These are phyloP conservation scores for Phalanger gymnotis DNA, from an alignment of 2,797 vertebrate species.

Conservation along the genomic window DNA sequence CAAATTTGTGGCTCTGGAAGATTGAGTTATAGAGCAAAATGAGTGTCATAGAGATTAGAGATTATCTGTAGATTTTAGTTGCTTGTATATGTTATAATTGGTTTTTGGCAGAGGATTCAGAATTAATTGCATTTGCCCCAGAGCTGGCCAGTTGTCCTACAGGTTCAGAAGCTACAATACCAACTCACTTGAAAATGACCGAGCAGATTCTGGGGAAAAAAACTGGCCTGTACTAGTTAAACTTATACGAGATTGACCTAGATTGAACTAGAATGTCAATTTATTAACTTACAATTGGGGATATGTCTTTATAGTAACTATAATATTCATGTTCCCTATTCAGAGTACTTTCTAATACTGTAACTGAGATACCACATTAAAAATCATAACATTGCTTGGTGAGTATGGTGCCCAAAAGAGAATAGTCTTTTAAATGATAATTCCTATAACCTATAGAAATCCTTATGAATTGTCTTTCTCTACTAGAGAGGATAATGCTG, in stretches of 20 bases:
- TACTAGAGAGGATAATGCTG: constrained; percentile 16
- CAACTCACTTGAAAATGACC: neutral
- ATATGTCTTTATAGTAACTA: neutral
- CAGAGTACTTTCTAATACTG: neutral
- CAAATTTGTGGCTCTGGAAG: neutral
- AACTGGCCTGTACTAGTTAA: neutral
- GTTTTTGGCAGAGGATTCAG: neutral
- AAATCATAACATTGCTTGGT: neutral
- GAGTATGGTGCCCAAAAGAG: neutral
- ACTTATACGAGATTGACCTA: neutral
- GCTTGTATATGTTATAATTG: neutral
- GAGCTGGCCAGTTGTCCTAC: neutral
- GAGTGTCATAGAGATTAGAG: neutral
- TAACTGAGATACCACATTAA: neutral
- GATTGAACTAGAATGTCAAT: neutral
- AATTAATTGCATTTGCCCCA: neutral
- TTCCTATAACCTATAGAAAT: neutral
- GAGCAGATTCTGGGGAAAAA: neutral
- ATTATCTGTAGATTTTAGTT: neutral
- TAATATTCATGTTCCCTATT: neutral
- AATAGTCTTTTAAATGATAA: neutral
- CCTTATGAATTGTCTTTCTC: neutral
- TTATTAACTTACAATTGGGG: neutral
- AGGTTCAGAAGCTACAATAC: neutral
- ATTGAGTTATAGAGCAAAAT: neutral